Base-by-base conservation (phyloP, 2,888 invertebrate species). In the Phortica magna region DNA sequence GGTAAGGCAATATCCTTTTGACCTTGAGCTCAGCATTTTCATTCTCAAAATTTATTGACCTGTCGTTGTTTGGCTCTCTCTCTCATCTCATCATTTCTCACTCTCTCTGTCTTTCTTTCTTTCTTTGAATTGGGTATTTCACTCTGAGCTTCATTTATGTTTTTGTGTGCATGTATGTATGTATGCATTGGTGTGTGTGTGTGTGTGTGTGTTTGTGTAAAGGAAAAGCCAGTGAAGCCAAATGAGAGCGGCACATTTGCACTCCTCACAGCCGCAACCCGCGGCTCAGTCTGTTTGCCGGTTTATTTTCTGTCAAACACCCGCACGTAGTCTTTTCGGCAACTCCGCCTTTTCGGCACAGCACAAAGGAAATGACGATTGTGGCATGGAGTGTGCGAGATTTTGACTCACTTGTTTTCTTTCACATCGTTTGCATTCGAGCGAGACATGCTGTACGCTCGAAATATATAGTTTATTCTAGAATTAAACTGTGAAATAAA, bases 31-130 rank as follows among this genome's bases (percentile, higher is more conserved):
- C 83, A 84, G 82, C 84, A 89, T 90, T 61, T 90, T 89, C 89
- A 84, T 88, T 88, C 89, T 88, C 87, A 83, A 88, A 90, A 91
- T 90, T 88, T 91, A 90, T 90, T 91, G 91, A 91, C 91, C 91
- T 82, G 89, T 77, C 80, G 14, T 41, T 41, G n/a, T 79, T 82
- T 80, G 78, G 78, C 76, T 77, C 81, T 31, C 31, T 31, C 81
- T 83, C 81, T 73, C 43, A 57, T 12, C 64, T n/a, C 64, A 70
- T 12, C 31, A n/a, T 70, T 48, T 22, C 31, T 1, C 39, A 2
- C 53, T 12, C 31, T 41, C 31, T 22, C 41, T 64, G 22, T 22
- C 55, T 53, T 48, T 55, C 7, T 39, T 42, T 67, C n/a, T 67
- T 48, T 61, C 12, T 67, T 43, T 57, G 79, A 84, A 84, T 82